phyloP scores from a whole-genome alignment of 1,140 invertebrate species.

The Lethocerus indicus region DNA sequence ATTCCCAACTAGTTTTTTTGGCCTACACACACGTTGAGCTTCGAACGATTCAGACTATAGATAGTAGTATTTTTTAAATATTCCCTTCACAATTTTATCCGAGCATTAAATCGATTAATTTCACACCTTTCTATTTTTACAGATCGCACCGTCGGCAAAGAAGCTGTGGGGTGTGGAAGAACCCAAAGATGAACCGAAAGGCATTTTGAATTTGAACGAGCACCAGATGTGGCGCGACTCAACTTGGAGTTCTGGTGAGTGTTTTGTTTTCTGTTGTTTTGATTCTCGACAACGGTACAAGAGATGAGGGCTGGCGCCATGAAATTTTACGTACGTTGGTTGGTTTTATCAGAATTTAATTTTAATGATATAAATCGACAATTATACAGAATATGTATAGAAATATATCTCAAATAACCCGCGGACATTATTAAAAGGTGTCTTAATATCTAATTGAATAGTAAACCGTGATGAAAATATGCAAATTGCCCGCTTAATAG shows the following conservation, averaged over 20 bases:
- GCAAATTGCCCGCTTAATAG: too few species aligned
- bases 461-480: too few species aligned
- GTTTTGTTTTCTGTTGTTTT: not conserved
- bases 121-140: constrained; percentile 27
- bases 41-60: not conserved
- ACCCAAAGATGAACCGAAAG: constrained; percentile 40
- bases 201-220: constrained; percentile 61
- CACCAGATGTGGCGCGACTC: constrained; percentile 72
- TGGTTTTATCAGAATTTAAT: too few species aligned
- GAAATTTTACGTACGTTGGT: too few species aligned
- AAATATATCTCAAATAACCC: too few species aligned
- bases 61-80: not conserved
- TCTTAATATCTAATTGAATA: too few species aligned
- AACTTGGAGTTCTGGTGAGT: constrained; percentile 67
- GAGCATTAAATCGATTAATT: too few species aligned
- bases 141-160: constrained; percentile 73
- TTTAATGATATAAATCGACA: too few species aligned
- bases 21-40: not conserved
- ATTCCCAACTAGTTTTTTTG: not conserved
- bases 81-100: not conserved
- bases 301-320: too few species aligned
- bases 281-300: too few species aligned
- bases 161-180: constrained; percentile 73
- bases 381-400: too few species aligned
- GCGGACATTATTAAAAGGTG: too few species aligned